A percentile compares a stretch with the other conserved stretches of the same genome.
These are phyloP conservation scores for Proisotoma minuta DNA, from an alignment of 2,888 invertebrate genomes.

Conservation along the genomic window DNA sequence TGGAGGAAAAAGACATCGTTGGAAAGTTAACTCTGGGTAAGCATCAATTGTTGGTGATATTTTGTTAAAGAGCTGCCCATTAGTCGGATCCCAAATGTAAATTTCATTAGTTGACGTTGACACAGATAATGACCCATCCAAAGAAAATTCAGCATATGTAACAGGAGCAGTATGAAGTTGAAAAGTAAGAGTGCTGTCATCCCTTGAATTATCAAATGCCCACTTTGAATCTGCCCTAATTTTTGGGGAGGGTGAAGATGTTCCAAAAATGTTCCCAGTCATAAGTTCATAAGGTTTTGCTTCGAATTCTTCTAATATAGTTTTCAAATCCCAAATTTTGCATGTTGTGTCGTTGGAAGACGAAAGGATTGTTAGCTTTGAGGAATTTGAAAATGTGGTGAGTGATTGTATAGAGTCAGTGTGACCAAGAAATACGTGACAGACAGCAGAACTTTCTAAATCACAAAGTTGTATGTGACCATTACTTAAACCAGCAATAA, in stretches of 20 bases:
- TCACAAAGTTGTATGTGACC: conserved; percentile 61
- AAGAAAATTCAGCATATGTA: conserved; percentile 38
- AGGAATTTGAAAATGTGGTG: no score
- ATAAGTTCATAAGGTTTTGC: conserved; percentile 18
- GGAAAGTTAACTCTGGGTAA: conserved; percentile 25
- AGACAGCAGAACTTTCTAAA: conserved; percentile 52
- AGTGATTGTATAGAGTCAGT: conserved; percentile 54
- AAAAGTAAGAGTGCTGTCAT: conserved; percentile 38
- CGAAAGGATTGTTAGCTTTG: conserved; percentile 55
- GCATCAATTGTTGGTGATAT: conserved; percentile 32
- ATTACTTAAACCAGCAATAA: conserved; percentile 54
- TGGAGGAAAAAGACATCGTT: conserved; percentile 33
- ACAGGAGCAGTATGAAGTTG: conserved; percentile 40
- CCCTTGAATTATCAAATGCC: conserved; percentile 30
- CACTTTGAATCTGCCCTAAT: conserved; percentile 35
- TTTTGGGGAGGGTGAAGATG: conserved; percentile 42
- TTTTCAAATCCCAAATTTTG: conserved; percentile 59
- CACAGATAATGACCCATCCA: conserved; percentile 31
- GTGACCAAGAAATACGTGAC: conserved; percentile 55
- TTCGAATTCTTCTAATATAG: conserved; percentile 36
- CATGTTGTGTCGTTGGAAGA: conserved; percentile 58
- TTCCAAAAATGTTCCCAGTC: conserved; percentile 21
- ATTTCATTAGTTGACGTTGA: conserved; percentile 41
- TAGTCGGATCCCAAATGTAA: conserved; percentile 35
- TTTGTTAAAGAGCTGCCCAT: conserved; percentile 36